Base-by-base conservation (phyloP, 1,140 invertebrate genomes). In the Ectropis grisescens region DNA sequence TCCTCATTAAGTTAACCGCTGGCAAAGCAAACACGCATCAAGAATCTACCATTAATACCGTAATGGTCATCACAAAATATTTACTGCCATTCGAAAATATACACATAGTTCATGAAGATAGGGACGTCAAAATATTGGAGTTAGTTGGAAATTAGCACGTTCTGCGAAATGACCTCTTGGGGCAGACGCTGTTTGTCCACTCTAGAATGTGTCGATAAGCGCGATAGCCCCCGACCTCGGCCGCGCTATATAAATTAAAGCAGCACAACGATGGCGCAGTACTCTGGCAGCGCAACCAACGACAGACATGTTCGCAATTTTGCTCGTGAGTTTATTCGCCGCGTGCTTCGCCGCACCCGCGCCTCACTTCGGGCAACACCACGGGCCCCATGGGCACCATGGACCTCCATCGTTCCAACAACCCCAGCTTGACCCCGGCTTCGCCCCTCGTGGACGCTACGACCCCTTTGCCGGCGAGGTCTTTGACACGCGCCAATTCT, bases 161-260 rank as follows among this genome's bases (percentile, higher is more conserved):
- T n/a, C n/a, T n/a, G n/a, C n/a, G n/a, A n/a, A n/a, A n/a, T n/a
- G n/a, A n/a, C n/a, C n/a, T n/a, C n/a, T n/a, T n/a, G n/a, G n/a
- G n/a, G n/a, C n/a, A n/a, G n/a, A n/a, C n/a, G n/a, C n/a, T n/a
- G 42, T 49, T 49, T 46, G 37, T 36, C 33, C 33, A 37, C 29
- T 55, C 49, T 40, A 60, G 82, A 55, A 60, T 24, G 28, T 51
- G 35, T 89, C 9, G 84, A 86, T 48, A 54, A 40, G 8, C 15
- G 4, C 9, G 54, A 59, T 64, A 59, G 47, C 52, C 53, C 50
- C 4, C 9, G 19, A 22, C 4, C 19, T 22, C 4, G 19, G 9
- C 19, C 4, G 4, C 19, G 4, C 9, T 22, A 22, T 22, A 22
- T 22, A 22, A 5, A 22, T 22, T 9, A 9, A 5, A 5, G 19